Percentiles rank a stretch among this genome's conserved stretches.
Conservation (phyloP, 2,113 vertebrate genomes). For the Myanophis thanlyinensis region DNA sequence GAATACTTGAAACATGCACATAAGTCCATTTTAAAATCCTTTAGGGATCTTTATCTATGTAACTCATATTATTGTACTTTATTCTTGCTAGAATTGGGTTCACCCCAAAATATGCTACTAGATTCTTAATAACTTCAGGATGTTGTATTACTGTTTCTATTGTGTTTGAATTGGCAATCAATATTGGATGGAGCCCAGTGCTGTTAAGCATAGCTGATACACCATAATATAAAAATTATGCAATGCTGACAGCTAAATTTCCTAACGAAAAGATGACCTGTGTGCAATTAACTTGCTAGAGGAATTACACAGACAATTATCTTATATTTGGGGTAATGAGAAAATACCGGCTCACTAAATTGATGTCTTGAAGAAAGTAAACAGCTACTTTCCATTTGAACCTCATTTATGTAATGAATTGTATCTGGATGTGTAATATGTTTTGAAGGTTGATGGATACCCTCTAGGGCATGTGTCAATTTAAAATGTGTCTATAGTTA, state of each 20-base stretch:
- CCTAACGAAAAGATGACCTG: constrained; percentile 36
- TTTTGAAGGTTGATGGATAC: constrained; percentile 39
- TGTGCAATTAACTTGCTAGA: constrained; percentile 65
- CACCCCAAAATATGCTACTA: background rate
- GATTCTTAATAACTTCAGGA: background rate
- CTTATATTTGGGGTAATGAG: constrained; percentile 63
- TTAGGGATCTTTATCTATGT: background rate
- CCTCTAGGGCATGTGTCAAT: constrained; percentile 43
- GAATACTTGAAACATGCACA: background rate
- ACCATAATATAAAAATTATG: constrained; percentile 41
- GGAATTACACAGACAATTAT: constrained; percentile 62
- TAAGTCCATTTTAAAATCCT: background rate
- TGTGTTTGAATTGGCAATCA: background rate
- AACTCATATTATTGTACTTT: background rate
- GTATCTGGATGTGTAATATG: constrained; percentile 38
- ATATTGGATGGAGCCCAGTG: background rate
- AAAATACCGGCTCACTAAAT: constrained; percentile 62
- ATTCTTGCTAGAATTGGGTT: background rate
- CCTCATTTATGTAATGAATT: constrained; percentile 53
- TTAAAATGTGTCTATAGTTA: constrained; percentile 42
- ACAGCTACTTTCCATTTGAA: constrained; percentile 50
- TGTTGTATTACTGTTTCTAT: background rate
- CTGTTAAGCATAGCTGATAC: constrained; percentile 2
- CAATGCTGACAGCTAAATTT: constrained; percentile 59
- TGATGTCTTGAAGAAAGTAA: constrained; percentile 60